Evolutionary conservation across 2,888 invertebrate species (phyloP), one percentile per base, ranked within the genome.

Genomic region (Xanthostigma xanthostigma): DNA sequence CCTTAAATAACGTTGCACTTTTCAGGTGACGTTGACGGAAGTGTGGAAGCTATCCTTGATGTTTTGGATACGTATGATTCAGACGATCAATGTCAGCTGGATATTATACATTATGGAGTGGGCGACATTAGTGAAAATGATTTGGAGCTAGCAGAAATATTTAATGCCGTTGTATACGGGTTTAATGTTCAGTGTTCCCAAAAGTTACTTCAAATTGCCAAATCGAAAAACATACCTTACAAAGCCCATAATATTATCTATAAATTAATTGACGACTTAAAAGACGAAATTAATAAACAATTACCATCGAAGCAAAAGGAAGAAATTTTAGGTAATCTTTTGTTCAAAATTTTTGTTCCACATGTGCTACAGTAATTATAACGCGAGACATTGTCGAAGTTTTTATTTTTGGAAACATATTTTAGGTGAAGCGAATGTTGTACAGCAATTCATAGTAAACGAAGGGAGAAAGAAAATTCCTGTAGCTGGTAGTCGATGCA

Each of bases 21-120:
- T 51, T 17, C 65, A 81, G 88, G 88, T 17, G 98, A 98, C 69
- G 96, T 97, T 2, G 87, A 91, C 65, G 98, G 98, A 0, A 93
- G 94, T 0, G 81, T 96, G 41, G 97, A 98, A 65, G 96, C 97
- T 0, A 86, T 98, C 53, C 66, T 95, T 53, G 89, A 96, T 63
- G 84, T 91, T 9, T 63, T 98, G 48, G 87, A 86, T 55, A 87
- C 91, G 0, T 98, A 96, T 60, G 74, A 84, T 55, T 76, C 74
- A n/a, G 71, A 77, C 46, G 72, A 78, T 3, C 66, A 66, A 8
- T 95, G 94, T 58, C 75, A 77, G 42, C 70, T 98, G 11, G 84
- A 91, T 58, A 66, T 98, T 3, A 79, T 97, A 36, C 86, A 91
- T 64, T 92, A 84, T 63, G 95, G 88, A 1, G 88, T 98, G 2